These are phyloP conservation scores for Knipowitschia caucasica DNA, from an alignment of 2,797 vertebrate species.

Conservation along the genomic window DNA sequence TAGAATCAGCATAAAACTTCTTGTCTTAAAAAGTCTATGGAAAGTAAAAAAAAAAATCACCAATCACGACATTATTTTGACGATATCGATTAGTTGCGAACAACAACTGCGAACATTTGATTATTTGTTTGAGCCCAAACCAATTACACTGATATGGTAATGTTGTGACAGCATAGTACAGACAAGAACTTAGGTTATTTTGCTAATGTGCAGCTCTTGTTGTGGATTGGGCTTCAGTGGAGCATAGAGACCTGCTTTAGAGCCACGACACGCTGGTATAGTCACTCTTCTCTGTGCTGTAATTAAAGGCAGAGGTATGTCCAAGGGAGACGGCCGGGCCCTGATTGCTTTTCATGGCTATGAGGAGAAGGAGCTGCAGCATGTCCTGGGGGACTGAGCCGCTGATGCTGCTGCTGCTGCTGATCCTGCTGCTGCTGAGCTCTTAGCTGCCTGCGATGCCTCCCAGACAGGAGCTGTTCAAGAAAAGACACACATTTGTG, in stretches of 20 bases:
- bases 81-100: no score
- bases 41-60: no score
- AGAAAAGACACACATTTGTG: slow-evolving; percentile 51
- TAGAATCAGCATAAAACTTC: no score
- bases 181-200: background rate
- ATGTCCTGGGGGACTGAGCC: slow-evolving; percentile 66
- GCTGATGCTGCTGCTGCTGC: slow-evolving; percentile 64
- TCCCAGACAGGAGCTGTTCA: slow-evolving; percentile 48
- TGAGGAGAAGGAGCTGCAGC: slow-evolving; percentile 67
- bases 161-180: background rate
- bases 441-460: slow-evolving; percentile 58
- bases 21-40: no score
- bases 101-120: no score
- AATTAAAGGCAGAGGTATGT: slow-evolving; percentile 81
- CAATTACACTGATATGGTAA: background rate
- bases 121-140: no score
- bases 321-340: slow-evolving; percentile 71
- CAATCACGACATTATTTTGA: no score
- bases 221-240: slow-evolving; percentile 40
- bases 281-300: slow-evolving; percentile 63
- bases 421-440: slow-evolving; percentile 66
- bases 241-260: slow-evolving; percentile 31
- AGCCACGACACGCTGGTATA: slow-evolving; percentile 47
- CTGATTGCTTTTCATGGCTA: slow-evolving; percentile 80
- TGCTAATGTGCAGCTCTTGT: slow-evolving; percentile 25